Conservation (phyloP, 2,888 invertebrate species). For the Metopia argyrocephala region DNA sequence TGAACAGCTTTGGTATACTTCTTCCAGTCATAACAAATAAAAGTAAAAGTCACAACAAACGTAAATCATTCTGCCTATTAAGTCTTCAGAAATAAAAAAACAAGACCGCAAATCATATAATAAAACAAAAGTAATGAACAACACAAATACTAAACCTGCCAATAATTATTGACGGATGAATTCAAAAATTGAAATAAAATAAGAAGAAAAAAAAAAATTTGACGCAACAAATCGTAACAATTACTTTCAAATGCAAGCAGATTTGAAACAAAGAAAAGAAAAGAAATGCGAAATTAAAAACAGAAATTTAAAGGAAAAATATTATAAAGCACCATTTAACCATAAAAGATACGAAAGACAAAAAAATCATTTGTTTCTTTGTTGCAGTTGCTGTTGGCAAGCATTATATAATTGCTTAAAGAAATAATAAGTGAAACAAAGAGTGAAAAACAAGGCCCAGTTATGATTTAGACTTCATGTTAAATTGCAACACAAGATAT, state of each 20-base stretch:
- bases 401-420: background rate
- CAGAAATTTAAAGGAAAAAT: background rate
- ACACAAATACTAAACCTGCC: background rate
- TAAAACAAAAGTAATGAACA: background rate
- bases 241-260: too few species aligned
- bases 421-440: background rate
- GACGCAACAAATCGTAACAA: background rate
- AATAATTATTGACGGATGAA: background rate
- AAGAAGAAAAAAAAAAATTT: background rate
- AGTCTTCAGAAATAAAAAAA: too few species aligned
- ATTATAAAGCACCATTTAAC: too few species aligned
- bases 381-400: too few species aligned
- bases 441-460: constrained; percentile 45
- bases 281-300: background rate
- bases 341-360: too few species aligned
- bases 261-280: background rate
- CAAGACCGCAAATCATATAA: background rate
- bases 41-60: too few species aligned
- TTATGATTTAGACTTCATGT: constrained; percentile 40
- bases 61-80: too few species aligned
- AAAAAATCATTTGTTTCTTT: too few species aligned
- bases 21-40: too few species aligned
- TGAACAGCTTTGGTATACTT: too few species aligned
- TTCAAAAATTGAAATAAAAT: background rate
- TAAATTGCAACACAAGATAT: constrained; percentile 5